Base-by-base conservation (phyloP, 1,140 invertebrate species). In the Drosophila mayri region DNA sequence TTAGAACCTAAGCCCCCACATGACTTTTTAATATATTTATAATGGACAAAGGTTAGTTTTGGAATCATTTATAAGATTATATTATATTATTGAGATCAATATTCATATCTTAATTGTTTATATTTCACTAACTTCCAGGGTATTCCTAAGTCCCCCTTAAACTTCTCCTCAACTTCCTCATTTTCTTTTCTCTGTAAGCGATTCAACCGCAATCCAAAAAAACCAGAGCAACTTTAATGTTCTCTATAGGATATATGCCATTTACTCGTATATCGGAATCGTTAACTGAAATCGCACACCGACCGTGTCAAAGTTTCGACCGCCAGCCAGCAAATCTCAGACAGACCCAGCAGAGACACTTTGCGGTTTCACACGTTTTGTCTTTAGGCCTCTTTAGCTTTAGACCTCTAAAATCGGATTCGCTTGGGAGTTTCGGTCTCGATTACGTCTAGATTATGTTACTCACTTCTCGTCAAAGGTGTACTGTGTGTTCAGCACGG, bases 401-500 rank as follows among this genome's bases (percentile, higher is more conserved):
- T 38, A 50, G 44, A 40, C 38, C 55, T 59, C 71, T 28, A 59
- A 82, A 88, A 82, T 76, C 61, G 40, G 58, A 41, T 63, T 63
- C 58, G 58, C 60, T 75, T 55, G 32, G 9, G 5, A 22, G 52
- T 54, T 38, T 54, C 9, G 28, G 62, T 65, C 28, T 28, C 62
- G 57, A 60, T 59, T 75, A 80, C 76, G 22, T 8, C 18, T 30
- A 12, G 28, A 37, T 38, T 79, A 95, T 94, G 10, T 30, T 79
- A 95, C 94, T 95, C 93, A 98, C 94, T 96, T 96, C 44, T 96
- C 95, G 92, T 98, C 96, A 87, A 99, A 98, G 46, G 94, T 94
- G 91, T 99, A 98, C 91, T 98, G 97, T 6, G 95, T 94, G 93
- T 99, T 99, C 66, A 99, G 94, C 28, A 99, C 97, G 0, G 95